Percentiles rank a stretch among this genome's conserved stretches.
Evolutionary conservation across 2,113 vertebrate genomes (phyloP).

Genomic region (Lathamus discolor): DNA sequence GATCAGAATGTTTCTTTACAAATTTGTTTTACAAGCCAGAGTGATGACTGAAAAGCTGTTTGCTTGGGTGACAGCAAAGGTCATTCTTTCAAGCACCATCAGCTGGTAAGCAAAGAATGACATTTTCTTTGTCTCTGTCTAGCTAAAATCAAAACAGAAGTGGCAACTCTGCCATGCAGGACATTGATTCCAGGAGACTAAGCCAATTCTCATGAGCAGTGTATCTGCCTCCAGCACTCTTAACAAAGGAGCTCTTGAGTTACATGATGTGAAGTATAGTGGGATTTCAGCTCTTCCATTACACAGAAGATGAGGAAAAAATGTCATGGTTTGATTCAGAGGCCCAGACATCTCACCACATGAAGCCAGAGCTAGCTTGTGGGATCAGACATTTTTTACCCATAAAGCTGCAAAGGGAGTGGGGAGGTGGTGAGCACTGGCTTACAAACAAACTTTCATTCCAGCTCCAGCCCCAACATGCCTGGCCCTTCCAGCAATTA

Average conservation of each 20-base stretch:
- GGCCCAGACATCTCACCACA: background rate
- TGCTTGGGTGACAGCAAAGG: background rate
- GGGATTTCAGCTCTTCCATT: background rate
- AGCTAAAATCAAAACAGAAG: background rate
- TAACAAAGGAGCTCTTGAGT: background rate
- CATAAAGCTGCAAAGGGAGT: background rate
- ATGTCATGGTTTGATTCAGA: background rate
- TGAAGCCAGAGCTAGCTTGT: background rate
- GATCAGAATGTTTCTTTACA: background rate
- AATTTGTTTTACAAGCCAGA: background rate
- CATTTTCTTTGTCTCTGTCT: background rate
- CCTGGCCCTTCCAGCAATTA: slow-evolving; percentile 25
- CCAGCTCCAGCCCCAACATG: slow-evolving; percentile 32
- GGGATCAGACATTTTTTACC: background rate
- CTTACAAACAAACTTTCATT: slow-evolving; percentile 59
- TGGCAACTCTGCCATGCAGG: background rate
- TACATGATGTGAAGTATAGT: background rate
- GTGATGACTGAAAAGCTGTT: background rate
- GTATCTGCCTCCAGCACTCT: background rate
- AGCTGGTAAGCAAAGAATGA: background rate
- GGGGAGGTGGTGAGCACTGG: background rate
- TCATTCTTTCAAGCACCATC: background rate
- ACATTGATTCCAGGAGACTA: background rate
- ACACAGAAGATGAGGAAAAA: background rate
- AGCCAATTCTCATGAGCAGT: background rate